phyloP scores from a whole-genome alignment of 2,113 vertebrate genomes.

The Ageneiosus marmoratus region DNA sequence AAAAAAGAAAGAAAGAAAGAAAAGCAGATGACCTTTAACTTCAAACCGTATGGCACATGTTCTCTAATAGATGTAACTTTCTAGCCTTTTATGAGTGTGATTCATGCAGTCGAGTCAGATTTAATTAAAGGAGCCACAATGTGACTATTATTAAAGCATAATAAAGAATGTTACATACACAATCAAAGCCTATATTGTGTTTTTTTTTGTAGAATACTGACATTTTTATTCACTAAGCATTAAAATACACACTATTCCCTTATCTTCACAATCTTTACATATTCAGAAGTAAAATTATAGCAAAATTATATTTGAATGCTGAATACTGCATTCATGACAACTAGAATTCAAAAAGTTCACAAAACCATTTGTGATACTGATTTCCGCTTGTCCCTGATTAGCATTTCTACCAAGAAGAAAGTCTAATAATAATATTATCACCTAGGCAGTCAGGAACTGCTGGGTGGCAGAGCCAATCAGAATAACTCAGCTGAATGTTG shows the following conservation, averaged over 20 bases:
- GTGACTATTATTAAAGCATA: not conserved
- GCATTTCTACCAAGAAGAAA: not conserved
- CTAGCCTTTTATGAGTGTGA: not conserved
- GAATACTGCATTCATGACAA: not conserved
- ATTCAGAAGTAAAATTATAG: not conserved
- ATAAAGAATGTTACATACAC: not conserved
- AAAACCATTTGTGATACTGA: not conserved
- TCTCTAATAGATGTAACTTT: not conserved
- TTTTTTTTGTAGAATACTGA: not conserved
- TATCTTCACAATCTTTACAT: not conserved
- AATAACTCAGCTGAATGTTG: not conserved
- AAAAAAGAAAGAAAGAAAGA: not conserved
- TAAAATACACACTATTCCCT: not conserved
- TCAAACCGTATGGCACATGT: not conserved
- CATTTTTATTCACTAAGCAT: not conserved
- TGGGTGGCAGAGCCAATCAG: not conserved
- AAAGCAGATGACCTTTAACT: not conserved
- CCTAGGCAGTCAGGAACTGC: not conserved
- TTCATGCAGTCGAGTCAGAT: not conserved
- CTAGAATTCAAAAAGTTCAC: not conserved
- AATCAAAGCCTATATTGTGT: not conserved
- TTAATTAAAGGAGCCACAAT: not conserved
- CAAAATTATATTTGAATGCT: not conserved
- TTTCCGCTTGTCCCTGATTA: not conserved
- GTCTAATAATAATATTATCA: not conserved